Percentiles rank a stretch among this genome's conserved stretches.
phyloP scores from a whole-genome alignment of 2,797 vertebrate species.

The Eulemur coronatus region DNA sequence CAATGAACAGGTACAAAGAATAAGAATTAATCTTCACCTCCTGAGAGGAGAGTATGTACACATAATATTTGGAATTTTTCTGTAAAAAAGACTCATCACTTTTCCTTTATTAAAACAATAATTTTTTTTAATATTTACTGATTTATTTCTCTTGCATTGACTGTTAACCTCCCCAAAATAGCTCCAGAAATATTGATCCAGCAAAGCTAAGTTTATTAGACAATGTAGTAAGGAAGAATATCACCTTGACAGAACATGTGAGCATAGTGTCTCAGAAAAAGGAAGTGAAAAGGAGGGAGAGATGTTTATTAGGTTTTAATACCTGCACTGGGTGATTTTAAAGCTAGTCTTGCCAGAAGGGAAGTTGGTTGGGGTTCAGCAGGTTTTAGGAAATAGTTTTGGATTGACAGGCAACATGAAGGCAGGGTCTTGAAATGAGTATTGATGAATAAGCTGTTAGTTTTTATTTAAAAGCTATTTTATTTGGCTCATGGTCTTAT shows the following conservation, averaged over 20 bases:
- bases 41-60: background rate
- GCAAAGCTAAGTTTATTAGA: background rate
- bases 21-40: background rate
- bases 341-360: background rate
- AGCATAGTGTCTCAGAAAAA: background rate
- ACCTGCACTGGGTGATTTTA: background rate
- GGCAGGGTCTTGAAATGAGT: background rate
- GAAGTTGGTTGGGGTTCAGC: background rate
- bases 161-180: background rate
- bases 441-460: slow-evolving; percentile 3
- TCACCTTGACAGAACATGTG: too few species aligned
- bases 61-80: background rate
- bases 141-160: background rate
- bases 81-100: background rate
- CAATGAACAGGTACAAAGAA: accelerated
- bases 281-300: background rate
- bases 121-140: background rate
- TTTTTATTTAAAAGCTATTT: slow-evolving; percentile 1
- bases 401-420: background rate
- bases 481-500: background rate
- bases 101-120: background rate
- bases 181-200: background rate
- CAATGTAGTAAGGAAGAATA: background rate
- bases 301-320: background rate
- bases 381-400: background rate